Evolutionary conservation across 2,797 vertebrate species (phyloP), one percentile per base, ranked within the genome.

Genomic region (Acipenser ruthenus): DNA sequence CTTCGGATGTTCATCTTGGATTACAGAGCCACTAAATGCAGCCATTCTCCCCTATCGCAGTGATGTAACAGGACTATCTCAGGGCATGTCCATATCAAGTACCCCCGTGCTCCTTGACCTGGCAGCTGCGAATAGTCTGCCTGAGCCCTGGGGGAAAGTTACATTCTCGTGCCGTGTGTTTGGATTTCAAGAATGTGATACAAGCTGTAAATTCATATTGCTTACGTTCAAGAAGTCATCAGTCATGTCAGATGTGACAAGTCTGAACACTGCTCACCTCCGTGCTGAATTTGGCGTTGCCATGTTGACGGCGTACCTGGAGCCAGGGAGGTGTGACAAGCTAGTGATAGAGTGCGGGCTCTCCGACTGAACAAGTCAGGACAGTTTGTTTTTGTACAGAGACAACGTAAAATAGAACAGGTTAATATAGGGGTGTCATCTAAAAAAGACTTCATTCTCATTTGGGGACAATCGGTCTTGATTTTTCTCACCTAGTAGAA

Each of bases 271-370:
- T 68, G 82, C 74, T 75, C 91, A 88, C 78, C 50, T 67, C 74
- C 66, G 79, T 89, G 90, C 90, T 88, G 89, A 92, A 93, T 93
- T 91, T 91, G 77, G 73, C 85, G 80, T 49, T 74, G 70, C 74
- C 80, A 65, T 69, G 90, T 77, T 78, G 91, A 84, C 77, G 72
- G 75, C 72, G 80, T 78, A 80, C 80, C 78, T 87, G 87, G 90
- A 91, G 90, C 85, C 86, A 81, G 78, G 65, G 68, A 65, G 74
- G 68, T 56, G 71, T 60, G 65, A 68, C 65, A 18, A 66, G 18
- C 65, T 71, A 15, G 68, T 67, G 71, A 82, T 79, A 71, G 75
- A 73, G 71, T 67, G 70, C 66, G 6, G 52, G 12, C 18, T 23
- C 8, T 61, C 70, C 75, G 64, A n/a, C 63, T 8, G 6, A 60